Evolutionary conservation across 2,888 invertebrate genomes (phyloP), one percentile per base, ranked within the genome.

Genomic region (Ypsolopha sequella): DNA sequence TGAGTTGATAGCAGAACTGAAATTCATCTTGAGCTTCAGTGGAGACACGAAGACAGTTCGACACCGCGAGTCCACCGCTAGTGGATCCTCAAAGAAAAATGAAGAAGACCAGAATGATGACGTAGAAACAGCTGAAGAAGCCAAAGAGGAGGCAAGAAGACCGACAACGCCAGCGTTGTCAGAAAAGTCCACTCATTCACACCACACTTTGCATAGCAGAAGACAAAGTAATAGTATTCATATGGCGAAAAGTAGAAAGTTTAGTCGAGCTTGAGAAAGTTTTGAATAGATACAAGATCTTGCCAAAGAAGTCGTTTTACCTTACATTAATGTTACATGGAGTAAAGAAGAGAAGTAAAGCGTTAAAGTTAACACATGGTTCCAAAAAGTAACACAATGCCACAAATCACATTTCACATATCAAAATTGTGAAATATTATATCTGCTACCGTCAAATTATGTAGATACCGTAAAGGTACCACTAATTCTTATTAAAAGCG

Each of bases 11-110:
- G 90, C 90, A n/a, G 95, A 95, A 70, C 61, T 94, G 41, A 89
- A 88, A 60, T 94, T 95, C 65, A 89, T 94, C 36, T 66, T 92
- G 0, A 89, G 90, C 64, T 93, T 92, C 61, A 90, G 90, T 52
- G 91, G 91, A 35, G 90, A 91, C 46, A 88, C 90, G 0, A 93
- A 93, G 62, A 91, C 91, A 1, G 89, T 92, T 0, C 86, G 89
- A 50, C 90, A 88, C 56, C 74, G 80, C 47, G 81, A 79, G 54
- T 66, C 77, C 0, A 71, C 72, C 4, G 66, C 67, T 6, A 76
- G 75, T 54, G 74, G 77, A 6, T 80, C 79, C 0, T 73, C 71
- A 41, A 65, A 70, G 44, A 65, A 62, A 11, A 70, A 71, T 14
- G 60, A 58, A n/a, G 70, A 74, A 6, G 39, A 33, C 13, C 10